Evolutionary conservation across 2,113 vertebrate genomes (phyloP).

Genomic region (Burhinus oedicnemus): DNA sequence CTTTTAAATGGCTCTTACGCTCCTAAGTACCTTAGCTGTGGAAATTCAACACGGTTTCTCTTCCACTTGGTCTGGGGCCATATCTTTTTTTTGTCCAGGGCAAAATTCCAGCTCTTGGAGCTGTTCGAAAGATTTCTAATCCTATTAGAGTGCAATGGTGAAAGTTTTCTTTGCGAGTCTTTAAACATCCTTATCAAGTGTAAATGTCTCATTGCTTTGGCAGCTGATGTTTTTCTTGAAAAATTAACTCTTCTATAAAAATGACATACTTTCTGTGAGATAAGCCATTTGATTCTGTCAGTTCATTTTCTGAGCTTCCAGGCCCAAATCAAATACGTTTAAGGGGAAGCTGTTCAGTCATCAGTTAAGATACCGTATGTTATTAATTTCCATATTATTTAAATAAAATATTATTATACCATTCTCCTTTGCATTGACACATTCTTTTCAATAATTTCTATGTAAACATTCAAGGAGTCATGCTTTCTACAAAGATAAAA

Average conservation of each 20-base stretch:
- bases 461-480: not conserved
- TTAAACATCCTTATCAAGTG: not conserved
- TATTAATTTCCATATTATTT: not conserved
- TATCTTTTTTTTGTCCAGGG: not conserved
- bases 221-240: not conserved
- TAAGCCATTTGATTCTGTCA: not conserved
- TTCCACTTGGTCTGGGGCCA: fast-evolving
- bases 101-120: not conserved
- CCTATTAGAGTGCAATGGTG: not conserved
- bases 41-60: not conserved
- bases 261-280: not conserved
- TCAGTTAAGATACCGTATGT: not conserved
- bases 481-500: not conserved
- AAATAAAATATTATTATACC: not conserved
- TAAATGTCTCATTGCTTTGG: conserved; percentile 9
- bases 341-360: not conserved
- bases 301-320: not conserved
- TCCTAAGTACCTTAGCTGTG: not conserved
- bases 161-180: not conserved
- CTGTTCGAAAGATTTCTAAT: not conserved
- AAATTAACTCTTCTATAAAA: not conserved
- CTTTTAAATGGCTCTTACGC: not conserved
- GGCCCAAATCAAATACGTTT: not conserved
- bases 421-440: not conserved
- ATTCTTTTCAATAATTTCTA: not conserved